phyloP scores from a whole-genome alignment of 2,888 invertebrate species.

The Horisme vitalbata region DNA sequence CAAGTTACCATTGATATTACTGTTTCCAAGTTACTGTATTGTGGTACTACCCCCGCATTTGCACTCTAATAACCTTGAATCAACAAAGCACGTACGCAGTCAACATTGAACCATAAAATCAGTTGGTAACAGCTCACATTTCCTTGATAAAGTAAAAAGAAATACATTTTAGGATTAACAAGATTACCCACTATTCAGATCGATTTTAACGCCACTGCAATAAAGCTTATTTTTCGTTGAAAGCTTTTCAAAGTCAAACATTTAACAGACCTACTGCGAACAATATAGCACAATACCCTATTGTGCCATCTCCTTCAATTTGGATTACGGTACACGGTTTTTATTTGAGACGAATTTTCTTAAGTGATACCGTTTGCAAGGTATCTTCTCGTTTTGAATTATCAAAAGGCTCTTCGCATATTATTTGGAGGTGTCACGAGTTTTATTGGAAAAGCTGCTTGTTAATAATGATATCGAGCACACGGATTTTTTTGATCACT shows the following conservation, averaged over 20 bases:
- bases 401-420: slow-evolving; percentile 2
- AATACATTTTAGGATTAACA: too few species aligned
- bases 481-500: too few species aligned
- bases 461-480: too few species aligned
- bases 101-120: too few species aligned
- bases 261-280: not conserved
- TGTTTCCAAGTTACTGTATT: too few species aligned
- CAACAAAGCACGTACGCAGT: too few species aligned
- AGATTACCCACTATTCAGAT: not conserved
- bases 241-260: not conserved
- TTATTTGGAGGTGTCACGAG: slow-evolving; percentile 2
- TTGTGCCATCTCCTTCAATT: slow-evolving; percentile 28
- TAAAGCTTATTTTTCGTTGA: not conserved
- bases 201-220: not conserved
- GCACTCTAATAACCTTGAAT: too few species aligned
- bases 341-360: slow-evolving; percentile 21
- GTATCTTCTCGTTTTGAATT: slow-evolving; percentile 15
- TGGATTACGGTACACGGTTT: slow-evolving; percentile 24
- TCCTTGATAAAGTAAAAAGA: too few species aligned
- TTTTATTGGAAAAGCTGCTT: not conserved
- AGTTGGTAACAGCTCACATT: too few species aligned
- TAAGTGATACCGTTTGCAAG: slow-evolving; percentile 14
- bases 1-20: too few species aligned
- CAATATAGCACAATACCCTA: slow-evolving; percentile 18
- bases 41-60: too few species aligned